Conservation (phyloP, 2,113 vertebrate species). For the Platysteira castanea region DNA sequence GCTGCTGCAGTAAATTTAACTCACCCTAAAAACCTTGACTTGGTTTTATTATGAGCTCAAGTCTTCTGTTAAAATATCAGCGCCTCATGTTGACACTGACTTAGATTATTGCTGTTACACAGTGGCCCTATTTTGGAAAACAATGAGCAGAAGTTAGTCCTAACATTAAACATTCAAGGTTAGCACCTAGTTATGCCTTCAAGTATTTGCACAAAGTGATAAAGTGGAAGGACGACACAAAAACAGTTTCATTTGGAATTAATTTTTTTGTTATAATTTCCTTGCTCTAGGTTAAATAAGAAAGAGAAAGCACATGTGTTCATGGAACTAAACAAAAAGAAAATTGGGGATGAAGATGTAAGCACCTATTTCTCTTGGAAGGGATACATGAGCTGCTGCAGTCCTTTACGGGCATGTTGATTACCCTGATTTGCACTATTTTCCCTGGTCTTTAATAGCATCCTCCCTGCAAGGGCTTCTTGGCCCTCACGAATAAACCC, state of each 20-base stretch:
- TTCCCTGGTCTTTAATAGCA: not conserved
- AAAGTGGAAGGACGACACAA: not conserved
- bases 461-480: not conserved
- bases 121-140: not conserved
- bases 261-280: not conserved
- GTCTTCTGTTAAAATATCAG: not conserved
- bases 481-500: not conserved
- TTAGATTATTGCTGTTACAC: not conserved
- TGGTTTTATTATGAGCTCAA: not conserved
- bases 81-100: not conserved
- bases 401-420: not conserved
- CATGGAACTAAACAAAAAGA: not conserved
- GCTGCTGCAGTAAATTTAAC: constrained; percentile 61
- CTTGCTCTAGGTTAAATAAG: not conserved
- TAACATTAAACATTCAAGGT: constrained; percentile 26
- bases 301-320: not conserved
- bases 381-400: not conserved
- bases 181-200: not conserved
- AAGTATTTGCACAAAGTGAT: not conserved
- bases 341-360: not conserved
- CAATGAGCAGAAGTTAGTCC: not conserved
- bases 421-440: not conserved
- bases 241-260: not conserved
- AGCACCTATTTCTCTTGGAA: not conserved
- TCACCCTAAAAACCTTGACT: not conserved